phyloP scores from a whole-genome alignment of 1,140 invertebrate genomes.

The Heliconius hermathena region DNA sequence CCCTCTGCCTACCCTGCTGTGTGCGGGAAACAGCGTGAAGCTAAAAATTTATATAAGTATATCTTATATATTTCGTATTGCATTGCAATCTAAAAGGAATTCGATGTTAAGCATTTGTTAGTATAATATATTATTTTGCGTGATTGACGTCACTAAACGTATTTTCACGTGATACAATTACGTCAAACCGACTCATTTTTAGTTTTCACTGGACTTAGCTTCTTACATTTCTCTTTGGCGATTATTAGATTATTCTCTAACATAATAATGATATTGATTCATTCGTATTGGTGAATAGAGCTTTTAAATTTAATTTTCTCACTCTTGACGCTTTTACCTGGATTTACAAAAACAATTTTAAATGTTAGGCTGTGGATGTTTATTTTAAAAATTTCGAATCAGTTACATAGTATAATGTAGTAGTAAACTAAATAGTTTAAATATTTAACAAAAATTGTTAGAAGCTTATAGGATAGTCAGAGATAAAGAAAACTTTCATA shows the following conservation, averaged over 20 bases:
- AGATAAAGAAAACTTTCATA: no score
- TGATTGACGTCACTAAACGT: slow-evolving; percentile 22
- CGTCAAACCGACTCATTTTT: slow-evolving; percentile 20
- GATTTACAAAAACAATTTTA: no score
- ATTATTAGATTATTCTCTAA: background rate
- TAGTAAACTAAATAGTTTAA: no score
- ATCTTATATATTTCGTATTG: background rate
- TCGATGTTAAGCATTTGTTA: background rate
- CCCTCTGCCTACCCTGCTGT: no score
- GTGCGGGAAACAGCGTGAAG: no score
- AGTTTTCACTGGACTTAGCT: slow-evolving; percentile 14
- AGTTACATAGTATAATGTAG: no score
- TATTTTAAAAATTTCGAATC: no score
- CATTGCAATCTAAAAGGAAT: background rate
- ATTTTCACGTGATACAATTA: slow-evolving; percentile 18
- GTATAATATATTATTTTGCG: background rate
- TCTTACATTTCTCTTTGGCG: background rate
- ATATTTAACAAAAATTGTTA: no score
- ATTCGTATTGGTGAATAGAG: background rate
- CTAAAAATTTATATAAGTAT: background rate
- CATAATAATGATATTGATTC: background rate
- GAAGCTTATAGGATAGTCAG: no score
- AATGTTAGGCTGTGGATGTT: no score
- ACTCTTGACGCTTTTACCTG: no score
- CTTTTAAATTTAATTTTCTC: background rate